phyloP scores from a whole-genome alignment of 2,113 vertebrate species.

The Shinisaurus crocodilurus region DNA sequence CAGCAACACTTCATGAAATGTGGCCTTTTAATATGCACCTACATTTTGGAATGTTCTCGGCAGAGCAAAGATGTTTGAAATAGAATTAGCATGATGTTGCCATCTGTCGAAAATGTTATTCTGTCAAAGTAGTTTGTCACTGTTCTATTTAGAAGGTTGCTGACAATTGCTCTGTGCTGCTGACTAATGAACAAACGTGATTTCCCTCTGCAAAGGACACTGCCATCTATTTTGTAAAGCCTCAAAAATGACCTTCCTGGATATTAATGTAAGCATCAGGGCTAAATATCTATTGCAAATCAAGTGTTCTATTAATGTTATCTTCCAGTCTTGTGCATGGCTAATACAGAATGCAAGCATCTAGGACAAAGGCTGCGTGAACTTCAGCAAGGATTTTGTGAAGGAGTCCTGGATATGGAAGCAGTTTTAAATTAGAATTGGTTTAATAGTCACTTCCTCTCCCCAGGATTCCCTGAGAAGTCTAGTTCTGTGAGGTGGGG shows the following conservation, averaged over 20 bases:
- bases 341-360: neutral
- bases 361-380: neutral
- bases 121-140: neutral
- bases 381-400: neutral
- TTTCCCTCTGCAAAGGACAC: neutral
- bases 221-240: neutral
- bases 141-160: neutral
- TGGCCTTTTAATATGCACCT: conserved; percentile 8
- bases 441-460: neutral
- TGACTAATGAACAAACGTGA: neutral
- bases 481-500: neutral
- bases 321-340: neutral
- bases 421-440: neutral
- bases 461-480: neutral
- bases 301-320: neutral
- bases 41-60: neutral
- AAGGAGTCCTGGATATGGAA: too few relatives aligned
- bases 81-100: conserved; percentile 3
- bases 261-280: neutral
- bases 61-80: neutral
- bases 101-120: conserved; percentile 13
- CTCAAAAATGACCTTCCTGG: neutral
- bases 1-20: neutral
- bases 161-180: neutral
- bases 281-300: neutral